Evolutionary conservation across 2,797 vertebrate species (phyloP).

Genomic region (Hypotaenidia okinawae): DNA sequence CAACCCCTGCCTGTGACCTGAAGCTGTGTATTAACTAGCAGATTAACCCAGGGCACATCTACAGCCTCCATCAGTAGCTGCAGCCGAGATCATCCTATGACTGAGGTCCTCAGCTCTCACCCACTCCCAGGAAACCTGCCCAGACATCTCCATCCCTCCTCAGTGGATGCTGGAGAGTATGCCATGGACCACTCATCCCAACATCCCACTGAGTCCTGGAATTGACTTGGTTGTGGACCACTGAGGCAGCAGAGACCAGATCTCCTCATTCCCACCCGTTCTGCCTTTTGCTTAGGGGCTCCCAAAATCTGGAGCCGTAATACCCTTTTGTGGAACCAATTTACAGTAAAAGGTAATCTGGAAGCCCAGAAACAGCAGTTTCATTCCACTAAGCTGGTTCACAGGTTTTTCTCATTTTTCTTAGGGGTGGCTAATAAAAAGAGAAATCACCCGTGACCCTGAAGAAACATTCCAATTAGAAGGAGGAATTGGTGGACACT

Average conservation of each 20-base stretch:
- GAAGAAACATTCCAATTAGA: not conserved
- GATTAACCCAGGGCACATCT: not conserved
- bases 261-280: not conserved
- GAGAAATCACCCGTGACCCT: not conserved
- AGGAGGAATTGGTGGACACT: not conserved
- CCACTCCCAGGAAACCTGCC: not conserved
- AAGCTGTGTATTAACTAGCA: rapidly evolving
- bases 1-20: not conserved
- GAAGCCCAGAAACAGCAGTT: not conserved
- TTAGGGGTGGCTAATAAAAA: not conserved
- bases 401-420: not conserved
- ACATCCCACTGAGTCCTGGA: not conserved
- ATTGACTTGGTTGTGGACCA: not conserved
- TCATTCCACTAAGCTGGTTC: not conserved
- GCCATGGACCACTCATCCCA: not conserved
- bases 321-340: not conserved
- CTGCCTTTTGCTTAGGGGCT: not conserved
- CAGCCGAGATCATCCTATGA: not conserved
- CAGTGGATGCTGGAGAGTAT: not conserved
- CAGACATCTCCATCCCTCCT: not conserved
- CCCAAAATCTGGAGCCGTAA: not conserved
- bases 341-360: not conserved
- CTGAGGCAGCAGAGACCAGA: not conserved
- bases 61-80: not conserved
- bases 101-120: not conserved